These are phyloP conservation scores for Microplitis deprimator DNA, from an alignment of 2,888 invertebrate genomes.

Conservation along the genomic window DNA sequence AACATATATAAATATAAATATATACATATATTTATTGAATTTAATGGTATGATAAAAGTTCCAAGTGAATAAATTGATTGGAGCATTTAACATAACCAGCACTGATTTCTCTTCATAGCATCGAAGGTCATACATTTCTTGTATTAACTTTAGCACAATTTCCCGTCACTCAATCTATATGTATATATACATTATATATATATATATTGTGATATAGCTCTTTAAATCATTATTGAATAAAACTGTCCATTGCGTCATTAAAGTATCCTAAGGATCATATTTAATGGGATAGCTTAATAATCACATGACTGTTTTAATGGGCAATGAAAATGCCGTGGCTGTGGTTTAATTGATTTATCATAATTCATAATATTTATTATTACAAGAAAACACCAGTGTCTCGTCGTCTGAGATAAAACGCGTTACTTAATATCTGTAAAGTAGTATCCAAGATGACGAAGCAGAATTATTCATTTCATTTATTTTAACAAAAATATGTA, in stretches of 20 bases:
- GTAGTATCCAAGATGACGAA: not conserved
- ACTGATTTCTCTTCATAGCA: not conserved
- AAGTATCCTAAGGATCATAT: not conserved
- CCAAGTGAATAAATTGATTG: not conserved
- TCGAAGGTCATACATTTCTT: not conserved
- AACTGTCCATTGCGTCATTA: not conserved
- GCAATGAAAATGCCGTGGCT: no score
- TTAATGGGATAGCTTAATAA: not conserved
- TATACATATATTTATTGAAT: slow-evolving; percentile 4
- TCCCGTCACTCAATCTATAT: not conserved
- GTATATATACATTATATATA: not conserved
- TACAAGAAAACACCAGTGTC: not conserved
- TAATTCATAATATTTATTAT: not conserved
- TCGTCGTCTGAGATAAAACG: not conserved
- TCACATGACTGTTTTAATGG: not conserved
- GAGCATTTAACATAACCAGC: not conserved
- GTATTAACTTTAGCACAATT: not conserved
- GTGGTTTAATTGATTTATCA: no score
- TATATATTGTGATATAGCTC: not conserved
- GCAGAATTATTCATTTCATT: not conserved
- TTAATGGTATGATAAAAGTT: slow-evolving; percentile 5
- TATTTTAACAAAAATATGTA: not conserved
- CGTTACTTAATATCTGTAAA: not conserved
- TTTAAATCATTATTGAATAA: not conserved
- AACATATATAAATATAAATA: slow-evolving; percentile 1